Percentiles rank a stretch among this genome's conserved stretches.
Conservation (phyloP, 2,888 invertebrate species). For the Lasioglossum villosulum region DNA sequence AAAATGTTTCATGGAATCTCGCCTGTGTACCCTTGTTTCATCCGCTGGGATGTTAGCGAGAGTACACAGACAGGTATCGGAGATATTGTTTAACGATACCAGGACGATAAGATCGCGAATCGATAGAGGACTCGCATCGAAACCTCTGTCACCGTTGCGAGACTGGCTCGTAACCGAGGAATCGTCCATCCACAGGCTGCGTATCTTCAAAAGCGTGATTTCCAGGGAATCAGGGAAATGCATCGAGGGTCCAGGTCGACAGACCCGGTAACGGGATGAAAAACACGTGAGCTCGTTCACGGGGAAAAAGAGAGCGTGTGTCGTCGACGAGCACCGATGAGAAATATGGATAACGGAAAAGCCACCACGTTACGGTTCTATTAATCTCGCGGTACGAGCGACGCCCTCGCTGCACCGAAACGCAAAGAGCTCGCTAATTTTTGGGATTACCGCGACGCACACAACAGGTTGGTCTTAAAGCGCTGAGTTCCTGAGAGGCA, state of each 20-base stretch:
- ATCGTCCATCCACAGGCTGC: constrained; percentile 3
- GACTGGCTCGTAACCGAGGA: background rate
- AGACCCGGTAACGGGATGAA: constrained; percentile 22
- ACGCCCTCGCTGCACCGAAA: background rate
- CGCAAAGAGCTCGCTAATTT: constrained; percentile 32
- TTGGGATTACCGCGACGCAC: constrained; percentile 5
- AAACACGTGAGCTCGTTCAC: constrained; percentile 14
- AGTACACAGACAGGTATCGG: constrained; percentile 33
- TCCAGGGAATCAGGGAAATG: constrained; percentile 45
- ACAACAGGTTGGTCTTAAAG: constrained; percentile 24
- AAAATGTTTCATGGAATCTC: constrained; percentile 14
- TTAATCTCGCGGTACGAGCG: constrained; percentile 30
- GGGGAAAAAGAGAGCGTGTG: background rate
- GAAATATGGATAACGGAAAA: constrained; percentile 26
- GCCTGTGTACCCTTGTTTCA: constrained; percentile 8
- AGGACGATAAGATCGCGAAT: constrained; percentile 45
- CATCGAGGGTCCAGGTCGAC: constrained; percentile 6
- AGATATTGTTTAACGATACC: constrained; percentile 68
- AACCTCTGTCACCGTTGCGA: constrained; percentile 23
- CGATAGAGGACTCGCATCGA: constrained; percentile 33
- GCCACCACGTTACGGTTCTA: constrained; percentile 20
- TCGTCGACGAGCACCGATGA: constrained; percentile 14
- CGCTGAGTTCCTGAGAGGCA: background rate
- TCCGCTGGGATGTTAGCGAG: constrained; percentile 6
- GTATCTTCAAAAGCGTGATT: constrained; percentile 44